These are phyloP conservation scores for Phrynosoma platyrhinos DNA, from an alignment of 2,113 vertebrate genomes.

Conservation along the genomic window DNA sequence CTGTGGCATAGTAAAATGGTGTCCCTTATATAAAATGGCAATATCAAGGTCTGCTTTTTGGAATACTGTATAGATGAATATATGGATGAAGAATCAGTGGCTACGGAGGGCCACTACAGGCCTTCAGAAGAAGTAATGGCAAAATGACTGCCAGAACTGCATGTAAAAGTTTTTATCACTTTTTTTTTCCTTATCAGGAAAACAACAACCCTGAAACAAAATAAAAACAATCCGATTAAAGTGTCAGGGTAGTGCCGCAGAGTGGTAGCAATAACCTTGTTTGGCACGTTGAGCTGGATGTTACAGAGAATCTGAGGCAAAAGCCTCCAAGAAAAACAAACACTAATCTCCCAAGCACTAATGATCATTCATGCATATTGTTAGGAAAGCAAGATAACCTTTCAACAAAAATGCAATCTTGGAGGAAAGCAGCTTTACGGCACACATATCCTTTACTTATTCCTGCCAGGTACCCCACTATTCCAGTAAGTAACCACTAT, in stretches of 20 bases:
- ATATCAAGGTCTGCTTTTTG: too few relatives aligned
- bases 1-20: too few relatives aligned
- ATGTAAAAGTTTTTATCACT: neutral
- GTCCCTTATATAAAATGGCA: too few relatives aligned
- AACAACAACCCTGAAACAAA: neutral
- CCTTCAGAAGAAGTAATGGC: neutral
- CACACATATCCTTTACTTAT: neutral
- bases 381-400: neutral
- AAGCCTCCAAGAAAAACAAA: too few relatives aligned
- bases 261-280: neutral
- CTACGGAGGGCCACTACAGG: too few relatives aligned
- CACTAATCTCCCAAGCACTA: too few relatives aligned
- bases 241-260: neutral
- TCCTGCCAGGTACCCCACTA: neutral
- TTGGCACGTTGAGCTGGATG: neutral
- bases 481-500: neutral
- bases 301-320: too few relatives aligned
- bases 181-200: too few relatives aligned
- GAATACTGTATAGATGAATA: too few relatives aligned
- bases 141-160: neutral
- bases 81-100: too few relatives aligned
- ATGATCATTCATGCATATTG: too few relatives aligned
- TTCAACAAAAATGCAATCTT: neutral
- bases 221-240: neutral
- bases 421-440: neutral